phyloP scores from a whole-genome alignment of 2,888 invertebrate genomes.

The Eupithecia insigniata region DNA sequence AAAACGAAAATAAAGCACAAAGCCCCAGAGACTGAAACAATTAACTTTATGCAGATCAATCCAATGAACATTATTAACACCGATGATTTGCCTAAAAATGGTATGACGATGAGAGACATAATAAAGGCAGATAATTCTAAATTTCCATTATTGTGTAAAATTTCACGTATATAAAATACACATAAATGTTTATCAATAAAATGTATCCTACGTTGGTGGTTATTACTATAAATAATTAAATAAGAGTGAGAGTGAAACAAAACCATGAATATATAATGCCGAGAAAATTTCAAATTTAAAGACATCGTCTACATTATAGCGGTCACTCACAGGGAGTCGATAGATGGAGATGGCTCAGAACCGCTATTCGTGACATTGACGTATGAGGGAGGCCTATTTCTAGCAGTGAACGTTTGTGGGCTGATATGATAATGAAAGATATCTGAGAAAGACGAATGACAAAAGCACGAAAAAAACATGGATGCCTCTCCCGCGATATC shows the following conservation, averaged over 20 bases:
- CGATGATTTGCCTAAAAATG: neutral
- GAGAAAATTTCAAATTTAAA: neutral
- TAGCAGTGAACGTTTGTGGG: neutral
- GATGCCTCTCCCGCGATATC: neutral
- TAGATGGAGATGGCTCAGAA: neutral
- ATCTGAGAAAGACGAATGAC: neutral
- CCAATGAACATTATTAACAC: neutral
- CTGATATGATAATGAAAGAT: neutral
- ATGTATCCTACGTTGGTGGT: neutral
- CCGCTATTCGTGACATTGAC: neutral
- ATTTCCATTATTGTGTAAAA: neutral
- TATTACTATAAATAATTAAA: neutral
- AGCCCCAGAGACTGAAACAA: conserved; percentile 12
- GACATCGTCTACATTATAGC: neutral
- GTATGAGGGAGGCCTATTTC: neutral
- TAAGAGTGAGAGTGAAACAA: neutral
- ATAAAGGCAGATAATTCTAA: neutral
- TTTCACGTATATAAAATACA: neutral
- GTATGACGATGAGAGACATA: neutral
- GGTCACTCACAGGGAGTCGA: neutral
- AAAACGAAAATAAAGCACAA: conserved; percentile 9
- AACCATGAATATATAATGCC: neutral
- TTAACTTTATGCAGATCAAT: neutral
- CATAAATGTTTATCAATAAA: neutral
- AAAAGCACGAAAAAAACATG: neutral